Evolutionary conservation across 1,140 invertebrate species (phyloP).

Genomic region (Neodiprion lecontei): DNA sequence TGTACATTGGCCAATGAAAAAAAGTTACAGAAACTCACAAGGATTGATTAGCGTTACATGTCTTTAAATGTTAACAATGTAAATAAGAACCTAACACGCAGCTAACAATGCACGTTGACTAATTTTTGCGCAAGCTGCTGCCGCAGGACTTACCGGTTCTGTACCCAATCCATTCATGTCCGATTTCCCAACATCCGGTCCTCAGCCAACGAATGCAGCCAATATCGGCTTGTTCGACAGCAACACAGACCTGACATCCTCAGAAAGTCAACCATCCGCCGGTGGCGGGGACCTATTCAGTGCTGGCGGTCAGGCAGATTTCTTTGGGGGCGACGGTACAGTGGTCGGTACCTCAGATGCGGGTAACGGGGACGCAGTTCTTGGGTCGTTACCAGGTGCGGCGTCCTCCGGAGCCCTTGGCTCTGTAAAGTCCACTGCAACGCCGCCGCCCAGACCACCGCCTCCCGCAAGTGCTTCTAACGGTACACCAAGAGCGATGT

Average conservation of each 20-base stretch:
- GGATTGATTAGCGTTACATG: too few species aligned
- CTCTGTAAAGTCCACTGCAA: slow-evolving; percentile 52
- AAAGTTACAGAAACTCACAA: too few species aligned
- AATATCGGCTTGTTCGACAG: slow-evolving; percentile 32
- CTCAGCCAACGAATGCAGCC: slow-evolving; percentile 37
- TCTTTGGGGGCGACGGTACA: slow-evolving; percentile 57
- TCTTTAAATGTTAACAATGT: not conserved
- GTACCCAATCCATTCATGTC: slow-evolving; percentile 65
- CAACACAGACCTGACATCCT: slow-evolving; percentile 24
- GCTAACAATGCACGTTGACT: slow-evolving; percentile 31
- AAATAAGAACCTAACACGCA: not conserved
- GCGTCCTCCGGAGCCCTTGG: slow-evolving; percentile 40
- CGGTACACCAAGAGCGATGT: slow-evolving; percentile 59
- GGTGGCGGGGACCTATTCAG: slow-evolving; percentile 56
- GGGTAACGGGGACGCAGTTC: slow-evolving; percentile 42
- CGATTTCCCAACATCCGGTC: slow-evolving; percentile 57
- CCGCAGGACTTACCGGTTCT: slow-evolving; percentile 61
- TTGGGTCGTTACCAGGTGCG: slow-evolving; percentile 35
- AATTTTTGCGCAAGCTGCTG: slow-evolving; percentile 72
- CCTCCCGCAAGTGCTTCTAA: slow-evolving; percentile 58
- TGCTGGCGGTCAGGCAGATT: slow-evolving; percentile 55
- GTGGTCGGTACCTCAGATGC: slow-evolving; percentile 44
- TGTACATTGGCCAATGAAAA: too few species aligned
- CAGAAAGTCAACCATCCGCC: slow-evolving; percentile 22
- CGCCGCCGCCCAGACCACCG: slow-evolving; percentile 63